These are phyloP conservation scores for Athalia cordata DNA, from an alignment of 2,888 invertebrate genomes.

Conservation along the genomic window DNA sequence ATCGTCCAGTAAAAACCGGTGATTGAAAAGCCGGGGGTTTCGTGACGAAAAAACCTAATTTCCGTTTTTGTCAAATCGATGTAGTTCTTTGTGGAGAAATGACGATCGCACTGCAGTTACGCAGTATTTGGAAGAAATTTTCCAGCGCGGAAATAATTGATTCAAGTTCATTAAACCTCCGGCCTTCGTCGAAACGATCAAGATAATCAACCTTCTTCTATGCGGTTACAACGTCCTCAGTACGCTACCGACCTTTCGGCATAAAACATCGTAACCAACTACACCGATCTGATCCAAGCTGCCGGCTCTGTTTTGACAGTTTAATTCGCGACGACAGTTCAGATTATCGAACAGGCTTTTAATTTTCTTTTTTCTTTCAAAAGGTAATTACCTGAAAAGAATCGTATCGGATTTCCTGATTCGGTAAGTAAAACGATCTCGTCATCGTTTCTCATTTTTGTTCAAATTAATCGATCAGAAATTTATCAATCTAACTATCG, in stretches of 20 bases:
- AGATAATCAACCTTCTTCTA: slow-evolving; percentile 54
- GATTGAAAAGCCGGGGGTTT: too few species aligned
- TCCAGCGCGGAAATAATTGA: slow-evolving; percentile 29
- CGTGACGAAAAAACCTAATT: too few species aligned
- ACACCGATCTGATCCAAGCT: slow-evolving; percentile 16
- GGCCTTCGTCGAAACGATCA: slow-evolving; percentile 47
- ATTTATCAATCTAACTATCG: neutral
- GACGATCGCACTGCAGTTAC: neutral
- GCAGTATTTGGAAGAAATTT: slow-evolving; percentile 15
- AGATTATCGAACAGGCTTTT: neutral
- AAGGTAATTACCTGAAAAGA: slow-evolving; percentile 5
- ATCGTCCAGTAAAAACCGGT: too few species aligned
- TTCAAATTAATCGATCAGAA: neutral
- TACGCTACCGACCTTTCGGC: slow-evolving; percentile 52
- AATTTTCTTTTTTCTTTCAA: neutral
- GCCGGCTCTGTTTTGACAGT: neutral
- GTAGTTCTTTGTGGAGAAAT: too few species aligned
- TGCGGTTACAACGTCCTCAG: slow-evolving; percentile 51
- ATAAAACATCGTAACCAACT: slow-evolving; percentile 52
- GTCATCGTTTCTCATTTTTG: neutral
- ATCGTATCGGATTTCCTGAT: neutral
- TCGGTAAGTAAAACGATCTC: neutral
- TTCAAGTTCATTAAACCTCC: slow-evolving; percentile 46
- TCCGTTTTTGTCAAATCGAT: neutral
- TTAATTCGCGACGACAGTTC: neutral